Evolutionary conservation across 1,140 invertebrate species (phyloP).

Genomic region (Colletes latitarsis): DNA sequence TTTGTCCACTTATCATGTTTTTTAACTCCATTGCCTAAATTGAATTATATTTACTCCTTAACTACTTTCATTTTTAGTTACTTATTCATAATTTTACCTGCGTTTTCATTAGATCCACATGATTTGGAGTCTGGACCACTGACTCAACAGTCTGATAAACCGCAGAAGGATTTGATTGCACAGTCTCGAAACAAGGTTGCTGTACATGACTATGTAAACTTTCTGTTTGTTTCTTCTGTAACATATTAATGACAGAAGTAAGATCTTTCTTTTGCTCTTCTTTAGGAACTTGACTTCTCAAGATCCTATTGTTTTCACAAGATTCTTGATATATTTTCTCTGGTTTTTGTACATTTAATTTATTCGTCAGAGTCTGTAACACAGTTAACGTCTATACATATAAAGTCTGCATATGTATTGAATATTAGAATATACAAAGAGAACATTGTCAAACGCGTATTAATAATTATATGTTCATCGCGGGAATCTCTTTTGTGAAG

Average conservation of each 20-base stretch:
- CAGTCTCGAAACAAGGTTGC: constrained; percentile 78
- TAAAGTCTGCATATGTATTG: background rate
- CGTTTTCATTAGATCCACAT: constrained; percentile 77
- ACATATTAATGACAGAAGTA: constrained; percentile 81
- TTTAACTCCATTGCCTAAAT: constrained; percentile 83
- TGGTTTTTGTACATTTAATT: constrained; percentile 17
- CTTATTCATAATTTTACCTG: constrained; percentile 73
- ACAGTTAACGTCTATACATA: background rate
- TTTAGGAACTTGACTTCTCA: constrained; percentile 61
- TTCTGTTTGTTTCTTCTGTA: constrained; percentile 73
- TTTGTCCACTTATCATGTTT: constrained; percentile 79
- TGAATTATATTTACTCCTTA: background rate
- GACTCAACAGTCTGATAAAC: constrained; percentile 79
- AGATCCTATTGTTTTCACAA: constrained; percentile 77
- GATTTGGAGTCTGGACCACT: constrained; percentile 57
- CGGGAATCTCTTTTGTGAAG: too few species aligned
- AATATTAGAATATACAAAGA: too few species aligned
- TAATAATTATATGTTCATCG: too few species aligned
- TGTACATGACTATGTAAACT: constrained; percentile 58
- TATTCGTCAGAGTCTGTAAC: constrained; percentile 11
- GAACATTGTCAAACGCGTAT: too few species aligned
- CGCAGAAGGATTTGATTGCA: constrained; percentile 79
- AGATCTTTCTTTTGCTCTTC: constrained; percentile 83
- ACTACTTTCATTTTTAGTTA: constrained; percentile 9
- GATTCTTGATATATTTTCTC: constrained; percentile 23